Conservation (phyloP, 2,797 vertebrate species). For the Botia almorhae region DNA sequence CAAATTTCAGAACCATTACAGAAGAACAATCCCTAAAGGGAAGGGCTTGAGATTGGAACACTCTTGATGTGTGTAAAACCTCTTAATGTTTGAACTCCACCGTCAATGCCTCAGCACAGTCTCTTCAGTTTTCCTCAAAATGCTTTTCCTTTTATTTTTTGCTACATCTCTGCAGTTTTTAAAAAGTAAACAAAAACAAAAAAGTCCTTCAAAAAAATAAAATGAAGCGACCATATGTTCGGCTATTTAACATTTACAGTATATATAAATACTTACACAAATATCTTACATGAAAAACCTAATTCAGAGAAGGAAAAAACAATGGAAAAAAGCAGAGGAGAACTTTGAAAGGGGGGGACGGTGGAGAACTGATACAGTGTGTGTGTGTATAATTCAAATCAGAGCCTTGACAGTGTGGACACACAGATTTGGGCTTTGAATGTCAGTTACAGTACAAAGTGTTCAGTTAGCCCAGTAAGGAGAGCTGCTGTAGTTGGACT, state of each 20-base stretch:
- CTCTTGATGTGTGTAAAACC: conserved; percentile 12
- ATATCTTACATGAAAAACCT: conserved; percentile 95
- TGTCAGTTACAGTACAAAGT: conserved; percentile 28
- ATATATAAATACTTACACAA: conserved; percentile 99
- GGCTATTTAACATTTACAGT: conserved; percentile 92
- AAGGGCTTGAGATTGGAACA: not conserved
- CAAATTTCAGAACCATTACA: conserved; percentile 52
- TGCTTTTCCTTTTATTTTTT: conserved; percentile 58
- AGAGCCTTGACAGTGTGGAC: conserved; percentile 59
- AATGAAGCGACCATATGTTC: conserved; percentile 86
- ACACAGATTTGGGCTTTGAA: conserved; percentile 56
- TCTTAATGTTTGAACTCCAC: conserved; percentile 49
- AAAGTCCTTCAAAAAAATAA: conserved; percentile 83
- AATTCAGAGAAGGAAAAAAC: conserved; percentile 76
- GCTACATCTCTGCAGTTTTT: conserved; percentile 83
- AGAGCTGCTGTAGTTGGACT: conserved; percentile 90
- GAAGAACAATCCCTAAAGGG: conserved; percentile 44
- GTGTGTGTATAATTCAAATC: conserved; percentile 11
- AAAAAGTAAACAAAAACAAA: conserved; percentile 76
- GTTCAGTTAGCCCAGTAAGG: conserved; percentile 96
- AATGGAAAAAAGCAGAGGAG: conserved; percentile 81
- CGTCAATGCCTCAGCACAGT: conserved; percentile 76
- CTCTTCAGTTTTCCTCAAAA: conserved; percentile 66
- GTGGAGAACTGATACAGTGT: conserved; percentile 41
- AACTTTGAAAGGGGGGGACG: conserved; percentile 74